Percentiles rank a stretch among this genome's conserved stretches.
These are phyloP conservation scores for Arge pagana DNA, from an alignment of 2,888 invertebrate species.

Conservation along the genomic window DNA sequence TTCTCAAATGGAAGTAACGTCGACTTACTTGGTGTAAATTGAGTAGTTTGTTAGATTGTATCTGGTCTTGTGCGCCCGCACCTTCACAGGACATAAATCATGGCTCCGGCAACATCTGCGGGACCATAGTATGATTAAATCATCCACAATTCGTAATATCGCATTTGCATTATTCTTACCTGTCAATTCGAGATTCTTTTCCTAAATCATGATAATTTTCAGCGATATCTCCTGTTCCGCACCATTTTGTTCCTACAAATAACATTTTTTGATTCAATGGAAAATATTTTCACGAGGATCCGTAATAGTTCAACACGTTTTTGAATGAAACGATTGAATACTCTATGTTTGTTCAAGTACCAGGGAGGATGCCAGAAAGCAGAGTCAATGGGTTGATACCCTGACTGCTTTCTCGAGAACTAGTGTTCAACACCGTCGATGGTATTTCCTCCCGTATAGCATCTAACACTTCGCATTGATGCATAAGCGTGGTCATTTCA, in stretches of 20 bases:
- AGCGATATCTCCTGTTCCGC: slow-evolving; percentile 89
- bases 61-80: slow-evolving; percentile 69
- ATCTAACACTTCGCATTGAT: slow-evolving; percentile 76
- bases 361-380: slow-evolving; percentile 81
- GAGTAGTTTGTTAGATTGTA: slow-evolving; percentile 86
- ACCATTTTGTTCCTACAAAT: slow-evolving; percentile 85
- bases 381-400: slow-evolving; percentile 72
- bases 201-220: slow-evolving; percentile 84
- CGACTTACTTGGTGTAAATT: slow-evolving; percentile 74
- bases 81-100: slow-evolving; percentile 87
- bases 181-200: slow-evolving; percentile 61
- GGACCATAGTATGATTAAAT: too few relatives aligned
- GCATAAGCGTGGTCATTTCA: slow-evolving; percentile 80
- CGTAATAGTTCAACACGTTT: neutral
- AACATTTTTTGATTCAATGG: slow-evolving; percentile 7
- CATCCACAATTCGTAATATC: too few relatives aligned
- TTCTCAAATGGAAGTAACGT: slow-evolving; percentile 17
- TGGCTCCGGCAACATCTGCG: slow-evolving; percentile 83
- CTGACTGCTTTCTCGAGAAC: slow-evolving; percentile 54
- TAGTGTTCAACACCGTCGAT: slow-evolving; percentile 29
- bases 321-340: slow-evolving; percentile 7
- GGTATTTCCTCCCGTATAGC: slow-evolving; percentile 33
- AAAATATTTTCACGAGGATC: neutral
- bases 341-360: slow-evolving; percentile 55
- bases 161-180: slow-evolving; percentile 35